phyloP scores from a whole-genome alignment of 2,797 vertebrate species.

The Tadarida brasiliensis region DNA sequence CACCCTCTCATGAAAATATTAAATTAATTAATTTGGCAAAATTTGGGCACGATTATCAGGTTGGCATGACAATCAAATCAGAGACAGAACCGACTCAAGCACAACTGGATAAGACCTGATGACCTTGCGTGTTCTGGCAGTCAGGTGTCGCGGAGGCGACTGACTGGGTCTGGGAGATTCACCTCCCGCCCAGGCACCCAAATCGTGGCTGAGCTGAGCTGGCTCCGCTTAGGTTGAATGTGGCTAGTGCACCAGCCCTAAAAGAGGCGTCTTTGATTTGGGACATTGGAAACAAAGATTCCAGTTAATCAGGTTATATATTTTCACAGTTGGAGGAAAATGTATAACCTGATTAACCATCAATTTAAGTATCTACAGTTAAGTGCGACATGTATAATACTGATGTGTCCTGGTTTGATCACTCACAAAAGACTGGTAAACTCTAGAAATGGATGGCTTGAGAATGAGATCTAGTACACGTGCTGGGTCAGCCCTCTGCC shows the following conservation, averaged over 20 bases:
- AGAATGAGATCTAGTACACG: neutral
- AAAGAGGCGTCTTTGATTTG: neutral
- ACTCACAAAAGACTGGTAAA: neutral
- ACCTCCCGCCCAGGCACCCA: no score
- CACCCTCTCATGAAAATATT: neutral
- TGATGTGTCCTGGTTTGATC: neutral
- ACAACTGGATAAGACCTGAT: neutral
- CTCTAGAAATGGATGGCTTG: neutral
- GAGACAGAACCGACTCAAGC: neutral
- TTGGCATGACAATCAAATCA: neutral
- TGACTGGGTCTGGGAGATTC: neutral
- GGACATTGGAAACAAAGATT: neutral
- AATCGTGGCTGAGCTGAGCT: neutral
- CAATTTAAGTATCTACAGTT: neutral
- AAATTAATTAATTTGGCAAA: conserved; percentile 4
- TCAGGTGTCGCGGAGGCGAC: rapidly evolving
- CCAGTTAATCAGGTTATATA: neutral
- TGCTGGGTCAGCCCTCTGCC: neutral
- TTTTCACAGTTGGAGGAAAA: neutral
- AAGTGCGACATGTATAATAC: neutral
- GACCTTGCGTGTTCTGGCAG: neutral
- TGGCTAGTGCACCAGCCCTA: no score
- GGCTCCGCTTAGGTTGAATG: no score
- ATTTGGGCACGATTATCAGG: neutral
- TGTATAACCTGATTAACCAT: neutral